Percentiles rank a stretch among this genome's conserved stretches.
Evolutionary conservation across 64 coral and sea anemone species (phyloP).

Genomic region (Hydrozoanthus tunicans): DNA sequence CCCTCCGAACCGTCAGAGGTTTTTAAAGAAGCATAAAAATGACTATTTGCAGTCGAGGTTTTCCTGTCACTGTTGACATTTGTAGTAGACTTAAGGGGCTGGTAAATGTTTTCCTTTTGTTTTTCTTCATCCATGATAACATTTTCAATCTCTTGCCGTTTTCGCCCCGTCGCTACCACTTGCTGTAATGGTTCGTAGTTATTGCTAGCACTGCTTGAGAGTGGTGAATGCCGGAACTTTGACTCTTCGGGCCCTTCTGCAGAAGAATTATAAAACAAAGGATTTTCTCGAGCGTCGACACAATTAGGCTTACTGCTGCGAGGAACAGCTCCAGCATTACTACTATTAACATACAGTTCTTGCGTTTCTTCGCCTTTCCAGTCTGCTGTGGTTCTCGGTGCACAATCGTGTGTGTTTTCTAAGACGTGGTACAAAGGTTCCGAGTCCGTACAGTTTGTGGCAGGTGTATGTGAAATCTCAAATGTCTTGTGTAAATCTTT

Average conservation of each 20-base stretch:
- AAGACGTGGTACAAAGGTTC: slow-evolving; percentile 45
- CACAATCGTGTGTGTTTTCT: not conserved
- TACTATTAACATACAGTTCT: not conserved
- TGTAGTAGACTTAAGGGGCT: not conserved
- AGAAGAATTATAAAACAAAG: not conserved
- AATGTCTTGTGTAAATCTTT: slow-evolving; percentile 18
- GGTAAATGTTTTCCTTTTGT: not conserved
- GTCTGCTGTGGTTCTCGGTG: not conserved
- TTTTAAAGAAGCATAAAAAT: slow-evolving; percentile 33
- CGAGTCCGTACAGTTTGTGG: not conserved
- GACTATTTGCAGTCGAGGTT: not conserved
- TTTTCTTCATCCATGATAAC: not conserved
- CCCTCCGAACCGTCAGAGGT: not conserved
- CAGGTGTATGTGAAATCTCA: not conserved
- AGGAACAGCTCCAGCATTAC: not conserved
- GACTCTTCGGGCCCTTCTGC: not conserved
- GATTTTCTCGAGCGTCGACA: not conserved
- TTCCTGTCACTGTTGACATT: not conserved
- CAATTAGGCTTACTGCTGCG: not conserved
- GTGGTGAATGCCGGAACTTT: not conserved
- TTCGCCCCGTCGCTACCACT: not conserved
- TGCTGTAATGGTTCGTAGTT: slow-evolving; percentile 24
- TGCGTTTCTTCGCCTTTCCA: not conserved
- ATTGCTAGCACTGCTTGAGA: slow-evolving; percentile 25
- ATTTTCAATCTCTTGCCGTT: not conserved